Conservation (phyloP, 2,797 vertebrate genomes). For the Myotis pilosus region DNA sequence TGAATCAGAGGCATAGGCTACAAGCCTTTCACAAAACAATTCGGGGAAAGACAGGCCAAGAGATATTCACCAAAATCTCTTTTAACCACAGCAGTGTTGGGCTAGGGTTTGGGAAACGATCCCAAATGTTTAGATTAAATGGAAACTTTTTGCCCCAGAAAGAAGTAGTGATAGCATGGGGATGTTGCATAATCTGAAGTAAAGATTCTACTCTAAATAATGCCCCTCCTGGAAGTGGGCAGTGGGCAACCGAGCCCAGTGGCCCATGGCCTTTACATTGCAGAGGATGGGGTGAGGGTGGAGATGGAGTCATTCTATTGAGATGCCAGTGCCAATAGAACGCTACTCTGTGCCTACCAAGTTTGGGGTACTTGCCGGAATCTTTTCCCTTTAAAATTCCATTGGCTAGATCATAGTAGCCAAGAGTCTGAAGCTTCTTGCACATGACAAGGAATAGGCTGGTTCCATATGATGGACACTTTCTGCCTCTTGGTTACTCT, state of each 20-base stretch:
- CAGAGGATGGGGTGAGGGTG: neutral
- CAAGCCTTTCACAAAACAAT: neutral
- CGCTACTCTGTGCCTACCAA: neutral
- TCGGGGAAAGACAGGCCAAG: neutral
- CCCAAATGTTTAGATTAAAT: neutral
- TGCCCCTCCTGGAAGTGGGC: neutral
- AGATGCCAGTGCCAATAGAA: neutral
- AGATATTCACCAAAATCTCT: neutral
- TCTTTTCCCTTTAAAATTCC: constrained; percentile 21
- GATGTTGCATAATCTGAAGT: neutral
- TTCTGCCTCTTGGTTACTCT: neutral
- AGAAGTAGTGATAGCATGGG: neutral
- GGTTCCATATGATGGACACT: neutral
- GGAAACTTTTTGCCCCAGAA: neutral
- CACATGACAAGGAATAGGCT: neutral
- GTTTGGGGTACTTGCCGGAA: neutral
- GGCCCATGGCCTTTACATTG: neutral
- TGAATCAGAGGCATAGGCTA: neutral
- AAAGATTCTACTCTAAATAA: neutral
- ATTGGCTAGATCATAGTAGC: neutral
- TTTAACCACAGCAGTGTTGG: neutral
- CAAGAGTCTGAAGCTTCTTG: neutral
- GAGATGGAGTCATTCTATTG: neutral
- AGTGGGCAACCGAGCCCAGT: neutral
- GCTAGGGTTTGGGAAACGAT: neutral